A percentile compares a stretch with the other conserved stretches of the same genome.
These are phyloP conservation scores for Thereva unica DNA, from an alignment of 2,888 invertebrate genomes.

Conservation along the genomic window DNA sequence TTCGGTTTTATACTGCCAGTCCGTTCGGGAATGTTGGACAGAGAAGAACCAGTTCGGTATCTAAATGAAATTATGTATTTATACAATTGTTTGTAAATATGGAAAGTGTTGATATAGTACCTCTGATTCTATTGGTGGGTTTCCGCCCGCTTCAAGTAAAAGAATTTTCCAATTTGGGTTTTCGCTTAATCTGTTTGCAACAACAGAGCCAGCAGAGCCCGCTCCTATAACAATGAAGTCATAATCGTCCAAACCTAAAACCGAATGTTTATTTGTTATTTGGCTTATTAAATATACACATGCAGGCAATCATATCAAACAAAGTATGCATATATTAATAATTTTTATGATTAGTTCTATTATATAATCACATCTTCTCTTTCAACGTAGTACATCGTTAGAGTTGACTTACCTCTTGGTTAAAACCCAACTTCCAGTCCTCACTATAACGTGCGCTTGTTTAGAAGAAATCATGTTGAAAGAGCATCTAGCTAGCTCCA, in stretches of 20 bases:
- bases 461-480: no score
- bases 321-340: no score
- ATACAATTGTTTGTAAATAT: conserved; percentile 53
- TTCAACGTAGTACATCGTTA: no score
- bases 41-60: conserved; percentile 45
- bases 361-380: no score
- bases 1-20: conserved; percentile 51
- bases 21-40: conserved; percentile 47
- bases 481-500: no score
- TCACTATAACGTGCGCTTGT: no score
- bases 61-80: conserved; percentile 35
- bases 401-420: no score
- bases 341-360: no score
- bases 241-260: conserved; percentile 28
- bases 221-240: conserved; percentile 40
- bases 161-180: conserved; percentile 47
- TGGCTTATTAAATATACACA: not conserved
- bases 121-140: conserved; percentile 48
- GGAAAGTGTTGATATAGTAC: conserved; percentile 42
- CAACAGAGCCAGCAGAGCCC: conserved; percentile 43
- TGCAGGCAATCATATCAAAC: not conserved
- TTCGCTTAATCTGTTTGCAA: conserved; percentile 48
- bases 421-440: no score
- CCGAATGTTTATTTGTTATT: not conserved
- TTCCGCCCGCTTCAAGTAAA: conserved; percentile 46